Conservation (phyloP, 2,797 vertebrate genomes). For the Borostomias antarcticus region DNA sequence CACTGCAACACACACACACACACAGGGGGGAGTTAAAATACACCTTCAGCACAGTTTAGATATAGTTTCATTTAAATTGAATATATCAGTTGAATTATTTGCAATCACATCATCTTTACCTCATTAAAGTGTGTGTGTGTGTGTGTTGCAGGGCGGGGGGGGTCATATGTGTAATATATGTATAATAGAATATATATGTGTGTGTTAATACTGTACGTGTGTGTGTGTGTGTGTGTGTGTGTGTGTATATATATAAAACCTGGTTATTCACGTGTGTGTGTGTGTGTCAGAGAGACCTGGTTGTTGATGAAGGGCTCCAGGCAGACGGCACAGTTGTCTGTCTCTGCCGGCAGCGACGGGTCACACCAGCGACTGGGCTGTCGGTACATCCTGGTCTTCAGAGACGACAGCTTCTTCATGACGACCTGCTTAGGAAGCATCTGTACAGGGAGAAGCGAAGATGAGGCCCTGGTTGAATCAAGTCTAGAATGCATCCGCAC, state of each 20-base stretch:
- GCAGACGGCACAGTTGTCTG: conserved; percentile 89
- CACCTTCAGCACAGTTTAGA: too few species aligned
- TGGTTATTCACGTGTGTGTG: too few species aligned
- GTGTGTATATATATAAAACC: background rate
- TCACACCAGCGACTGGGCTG: conserved; percentile 70
- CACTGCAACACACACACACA: conserved; percentile 71
- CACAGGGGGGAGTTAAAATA: background rate
- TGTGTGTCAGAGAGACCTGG: conserved; percentile 62
- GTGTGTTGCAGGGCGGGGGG: too few species aligned
- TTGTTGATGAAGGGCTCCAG: conserved; percentile 90
- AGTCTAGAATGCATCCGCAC: too few species aligned
- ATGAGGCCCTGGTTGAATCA: background rate
- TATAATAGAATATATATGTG: too few species aligned
- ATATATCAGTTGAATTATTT: too few species aligned
- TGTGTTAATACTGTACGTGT: background rate
- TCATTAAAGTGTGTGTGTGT: too few species aligned
- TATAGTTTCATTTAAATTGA: too few species aligned
- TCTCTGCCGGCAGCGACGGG: conserved; percentile 64
- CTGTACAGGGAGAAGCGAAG: conserved; percentile 53
- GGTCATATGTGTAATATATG: too few species aligned
- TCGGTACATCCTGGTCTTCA: conserved; percentile 86
- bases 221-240: background rate
- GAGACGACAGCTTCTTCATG: conserved; percentile 74
- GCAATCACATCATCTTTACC: too few species aligned
- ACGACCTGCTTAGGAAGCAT: conserved; percentile 84